These are phyloP conservation scores for Rhinopomastus cyanomelas DNA, from an alignment of 2,113 vertebrate species.

Conservation along the genomic window DNA sequence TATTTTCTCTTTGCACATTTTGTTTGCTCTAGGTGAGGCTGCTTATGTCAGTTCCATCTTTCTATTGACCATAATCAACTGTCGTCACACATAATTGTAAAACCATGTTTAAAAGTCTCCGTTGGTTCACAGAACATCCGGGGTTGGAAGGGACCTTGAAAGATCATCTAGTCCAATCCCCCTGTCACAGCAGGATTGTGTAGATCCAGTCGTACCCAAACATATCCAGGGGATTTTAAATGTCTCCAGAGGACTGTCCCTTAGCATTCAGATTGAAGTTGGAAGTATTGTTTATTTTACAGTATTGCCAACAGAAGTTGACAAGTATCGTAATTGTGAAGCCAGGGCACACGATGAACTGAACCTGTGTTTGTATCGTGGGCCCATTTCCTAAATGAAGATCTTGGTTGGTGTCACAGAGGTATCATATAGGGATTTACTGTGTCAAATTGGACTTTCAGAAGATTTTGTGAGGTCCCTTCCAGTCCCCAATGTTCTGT, in stretches of 20 bases:
- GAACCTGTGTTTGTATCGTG: background rate
- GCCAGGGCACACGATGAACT: background rate
- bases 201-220: no score
- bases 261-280: background rate
- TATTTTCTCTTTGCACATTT: background rate
- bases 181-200: no score
- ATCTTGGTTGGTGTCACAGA: background rate
- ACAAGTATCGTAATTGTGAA: background rate
- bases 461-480: no score
- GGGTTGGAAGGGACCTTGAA: no score
- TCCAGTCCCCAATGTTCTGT: no score
- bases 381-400: background rate
- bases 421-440: background rate
- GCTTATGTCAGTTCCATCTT: background rate
- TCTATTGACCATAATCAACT: background rate
- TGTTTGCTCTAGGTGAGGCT: background rate
- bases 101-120: background rate
- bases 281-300: background rate
- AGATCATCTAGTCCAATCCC: no score
- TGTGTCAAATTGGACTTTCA: background rate
- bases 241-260: no score
- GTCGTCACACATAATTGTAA: background rate
- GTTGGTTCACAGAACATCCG: no score
- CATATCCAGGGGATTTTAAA: no score
- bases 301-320: background rate